Evolutionary conservation across 2,113 vertebrate species (phyloP), one percentile per base, ranked within the genome.

Genomic region (Epinephelus lanceolatus): DNA sequence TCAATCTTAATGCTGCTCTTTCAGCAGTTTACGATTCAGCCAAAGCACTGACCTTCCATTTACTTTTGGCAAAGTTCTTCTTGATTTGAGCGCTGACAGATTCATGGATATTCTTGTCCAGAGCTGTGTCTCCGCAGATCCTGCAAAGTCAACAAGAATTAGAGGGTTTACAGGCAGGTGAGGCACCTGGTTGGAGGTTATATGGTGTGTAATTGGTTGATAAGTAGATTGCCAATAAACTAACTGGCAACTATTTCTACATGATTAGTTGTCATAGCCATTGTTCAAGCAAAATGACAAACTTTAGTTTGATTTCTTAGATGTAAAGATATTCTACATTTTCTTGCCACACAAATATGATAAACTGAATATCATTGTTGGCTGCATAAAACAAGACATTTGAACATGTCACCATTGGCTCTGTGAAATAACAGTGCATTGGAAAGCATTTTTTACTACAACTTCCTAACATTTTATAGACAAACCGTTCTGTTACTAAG

Each of bases 51-150:
- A 99, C 98, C 97, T 99, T 99, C 98, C 98, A 99, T 93, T 99
- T 99, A 96, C 97, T 99, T 94, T 99, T 99, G 84, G 98, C 98
- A 30, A 99, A 99, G 93, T 99, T 99, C 94, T 99, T 99, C 94
- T 97, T 97, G 90, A 99, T 99, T 91, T 99, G 98, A 76, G 98
- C 97, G 0, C 98, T 99, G 94, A 99, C 98, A 0, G 98, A 99
- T 92, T 99, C 98, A 19, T 99, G 98, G 91, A 99, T 99, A 70
- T 99, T 99, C 96, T 97, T 99, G 89, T 99, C 96, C 66, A 99
- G 93, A 37, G 98, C 98, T 0, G 98, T 99, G 90, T 99, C 98
- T 71, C 98, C 98, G 0, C 98, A 98, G 33, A 99, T 99, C 98
- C 98, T 99, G 90, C 9, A 78, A 42, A 1, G 79, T 53, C 51